Conservation (phyloP, 2,888 invertebrate genomes). For the Drosophila peninsularis region DNA sequence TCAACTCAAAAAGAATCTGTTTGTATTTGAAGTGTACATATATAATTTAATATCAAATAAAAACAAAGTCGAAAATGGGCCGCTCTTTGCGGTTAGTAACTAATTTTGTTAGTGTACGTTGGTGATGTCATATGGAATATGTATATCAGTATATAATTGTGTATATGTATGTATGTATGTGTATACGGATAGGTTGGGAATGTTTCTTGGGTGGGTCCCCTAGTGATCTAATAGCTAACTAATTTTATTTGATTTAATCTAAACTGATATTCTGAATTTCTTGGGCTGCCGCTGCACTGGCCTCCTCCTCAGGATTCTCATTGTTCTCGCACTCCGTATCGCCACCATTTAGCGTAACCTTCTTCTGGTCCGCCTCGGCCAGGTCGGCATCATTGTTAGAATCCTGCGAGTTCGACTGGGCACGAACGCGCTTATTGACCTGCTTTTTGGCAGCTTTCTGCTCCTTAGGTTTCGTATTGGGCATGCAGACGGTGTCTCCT, state of each 20-base stretch:
- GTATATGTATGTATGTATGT: constrained; percentile 23
- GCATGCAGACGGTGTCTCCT: constrained; percentile 8
- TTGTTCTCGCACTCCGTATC: constrained; percentile 81
- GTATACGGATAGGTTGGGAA: constrained; percentile 43
- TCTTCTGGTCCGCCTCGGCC: constrained; percentile 93
- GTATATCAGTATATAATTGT: constrained; percentile 11
- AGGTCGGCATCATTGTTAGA: constrained; percentile 88
- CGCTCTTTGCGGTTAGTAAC: constrained; percentile 44
- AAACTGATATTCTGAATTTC: constrained; percentile 33
- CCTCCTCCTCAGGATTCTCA: constrained; percentile 82
- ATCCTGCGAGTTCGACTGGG: constrained; percentile 59
- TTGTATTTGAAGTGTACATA: constrained; percentile 18
- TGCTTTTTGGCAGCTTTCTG: constrained; percentile 35
- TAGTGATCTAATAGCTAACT: constrained; percentile 20
- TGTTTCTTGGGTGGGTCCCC: constrained; percentile 37
- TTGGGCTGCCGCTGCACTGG: constrained; percentile 42
- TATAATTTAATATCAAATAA: constrained; percentile 63
- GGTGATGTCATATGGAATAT: constrained; percentile 22
- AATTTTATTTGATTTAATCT: constrained; percentile 44
- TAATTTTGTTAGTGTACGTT: constrained; percentile 30
- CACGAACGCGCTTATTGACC: constrained; percentile 58
- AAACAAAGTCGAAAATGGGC: constrained; percentile 33
- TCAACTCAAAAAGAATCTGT: neutral
- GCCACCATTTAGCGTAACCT: constrained; percentile 74
- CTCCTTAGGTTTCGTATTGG: constrained; percentile 29